Base-by-base conservation (phyloP, 2,888 invertebrate species). In the Diarsia dahlii region DNA sequence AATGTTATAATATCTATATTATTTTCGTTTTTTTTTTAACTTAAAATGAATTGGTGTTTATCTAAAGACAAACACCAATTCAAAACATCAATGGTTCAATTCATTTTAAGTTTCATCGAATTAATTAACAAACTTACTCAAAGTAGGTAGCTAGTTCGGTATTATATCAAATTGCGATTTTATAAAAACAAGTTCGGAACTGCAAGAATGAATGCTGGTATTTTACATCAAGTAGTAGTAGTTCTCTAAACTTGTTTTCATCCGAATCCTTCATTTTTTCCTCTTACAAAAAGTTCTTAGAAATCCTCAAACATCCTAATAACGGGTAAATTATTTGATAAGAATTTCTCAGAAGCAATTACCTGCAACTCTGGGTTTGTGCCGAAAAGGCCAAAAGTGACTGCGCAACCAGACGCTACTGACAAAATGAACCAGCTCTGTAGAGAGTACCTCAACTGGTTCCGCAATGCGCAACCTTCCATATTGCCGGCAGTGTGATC, bases 161-260 rank as follows among this genome's bases (percentile, higher is more conserved):
- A 23, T 3, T 50, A 23, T 28, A 50, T 50, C 20, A 50, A 73
- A 28, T 45, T 74, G 39, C 12, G 18, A 50, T 39, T 60, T 58
- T 39, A 28, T 74, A 8, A 28, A 72, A 74, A 45, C 23, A 10
- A 48, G 34, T 71, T 72, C 18, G 15, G n/a, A 56, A 34, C n/a
- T 71, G 39, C 20, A 9, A 15, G 12, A 15, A 50, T 56, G 23
- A 5, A 15, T 28, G 39, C 39, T 39, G n/a, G 8, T 71, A 28
- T 46, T 18, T 62, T 15, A 8, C 23, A 39, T 48, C 8, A n/a
- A 58, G 23, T 58, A 20, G 15, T n/a, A 10, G 18, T 15, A 28
- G n/a, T 46, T n/a, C 8, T 23, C 1, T 20, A 10, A 72, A 73
- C 34, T 15, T 8, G 9, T 39, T 74, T 39, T 18, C 12, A 48